These are phyloP conservation scores for Gobius niger DNA, from an alignment of 2,113 vertebrate species.

Conservation along the genomic window DNA sequence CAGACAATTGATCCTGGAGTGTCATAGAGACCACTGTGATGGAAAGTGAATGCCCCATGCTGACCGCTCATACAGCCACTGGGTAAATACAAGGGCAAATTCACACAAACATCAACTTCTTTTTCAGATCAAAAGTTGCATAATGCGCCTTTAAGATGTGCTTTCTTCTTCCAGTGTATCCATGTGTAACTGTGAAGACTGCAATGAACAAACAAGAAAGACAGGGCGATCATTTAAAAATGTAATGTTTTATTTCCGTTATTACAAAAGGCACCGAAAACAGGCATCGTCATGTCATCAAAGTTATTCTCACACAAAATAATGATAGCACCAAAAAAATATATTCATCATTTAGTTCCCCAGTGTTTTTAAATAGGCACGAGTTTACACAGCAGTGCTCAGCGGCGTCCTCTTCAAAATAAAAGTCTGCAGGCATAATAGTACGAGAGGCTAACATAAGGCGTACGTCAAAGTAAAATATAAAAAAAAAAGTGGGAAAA, in stretches of 20 bases:
- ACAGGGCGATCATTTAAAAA: not conserved
- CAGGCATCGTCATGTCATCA: constrained; percentile 64
- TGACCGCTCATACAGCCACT: too few species aligned
- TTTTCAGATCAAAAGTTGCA: too few species aligned
- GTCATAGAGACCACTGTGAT: too few species aligned
- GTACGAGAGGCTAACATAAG: constrained; percentile 9
- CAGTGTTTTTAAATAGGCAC: constrained; percentile 66
- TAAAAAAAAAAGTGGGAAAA: not conserved
- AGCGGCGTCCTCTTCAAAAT: not conserved
- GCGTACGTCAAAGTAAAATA: not conserved
- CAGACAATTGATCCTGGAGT: too few species aligned
- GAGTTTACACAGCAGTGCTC: constrained; percentile 21
- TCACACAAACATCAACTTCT: too few species aligned
- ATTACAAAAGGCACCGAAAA: constrained; percentile 74
- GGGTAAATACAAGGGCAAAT: too few species aligned
- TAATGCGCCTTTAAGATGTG: too few species aligned
- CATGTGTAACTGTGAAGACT: too few species aligned
- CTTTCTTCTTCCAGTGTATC: too few species aligned
- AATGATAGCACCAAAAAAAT: constrained; percentile 84
- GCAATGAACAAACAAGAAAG: not conserved
- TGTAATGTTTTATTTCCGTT: constrained; percentile 45
- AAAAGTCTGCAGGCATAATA: not conserved
- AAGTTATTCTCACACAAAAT: constrained; percentile 66
- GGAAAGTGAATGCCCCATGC: too few species aligned
- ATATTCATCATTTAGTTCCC: constrained; percentile 45